Base-by-base conservation (phyloP, 2,113 vertebrate genomes). In the Grammomys surdaster region DNA sequence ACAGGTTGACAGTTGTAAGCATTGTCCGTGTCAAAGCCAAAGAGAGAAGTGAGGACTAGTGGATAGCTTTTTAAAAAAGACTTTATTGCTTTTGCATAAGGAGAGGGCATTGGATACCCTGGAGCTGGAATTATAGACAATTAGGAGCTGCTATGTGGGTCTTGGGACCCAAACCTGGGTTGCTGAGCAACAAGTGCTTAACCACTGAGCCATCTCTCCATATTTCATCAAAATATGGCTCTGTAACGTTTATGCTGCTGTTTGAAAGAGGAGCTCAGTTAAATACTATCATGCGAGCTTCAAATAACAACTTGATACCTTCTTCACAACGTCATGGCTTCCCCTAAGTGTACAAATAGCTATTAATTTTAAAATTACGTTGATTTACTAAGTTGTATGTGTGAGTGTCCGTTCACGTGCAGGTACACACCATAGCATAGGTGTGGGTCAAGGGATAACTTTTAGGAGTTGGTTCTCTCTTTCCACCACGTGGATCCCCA, bases 221-320 rank as follows among this genome's bases (percentile, higher is more conserved):
- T 2, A 4, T 24, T 3, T 28, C 13, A 17, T 5, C 60, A 3
- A 48, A 43, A 19, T 60, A 2, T 3, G 1, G 3, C 56, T 20
- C 48, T 65, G 28, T 56, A 14, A 4, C 12, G 58, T 85, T 12
- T 1, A 22, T 19, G 0, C 12, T 51, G 54, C 75, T 72, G 0
- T 24, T 90, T 14, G 2, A 78, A 17, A 43, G 91, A 40, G 16
- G 28, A 69, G 6, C 33, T 46, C 46, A 20, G 17, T 31, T 46
- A 7, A 22, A 13, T 0, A 0, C 22, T 13, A 4, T 78, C 69
- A 28, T 12, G 7, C 20, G 3, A 0, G 17, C 5, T 56, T 85
- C 72, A 65, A 63, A 43, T 24, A 84, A 20, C 4, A 31, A 22
- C n/a, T 40, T 72, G 87, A 46, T 8, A 11, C 43, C 46, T 33